A percentile compares a stretch with the other conserved stretches of the same genome.
phyloP scores from a whole-genome alignment of 2,113 vertebrate species.

The Chiloscyllium plagiosum region DNA sequence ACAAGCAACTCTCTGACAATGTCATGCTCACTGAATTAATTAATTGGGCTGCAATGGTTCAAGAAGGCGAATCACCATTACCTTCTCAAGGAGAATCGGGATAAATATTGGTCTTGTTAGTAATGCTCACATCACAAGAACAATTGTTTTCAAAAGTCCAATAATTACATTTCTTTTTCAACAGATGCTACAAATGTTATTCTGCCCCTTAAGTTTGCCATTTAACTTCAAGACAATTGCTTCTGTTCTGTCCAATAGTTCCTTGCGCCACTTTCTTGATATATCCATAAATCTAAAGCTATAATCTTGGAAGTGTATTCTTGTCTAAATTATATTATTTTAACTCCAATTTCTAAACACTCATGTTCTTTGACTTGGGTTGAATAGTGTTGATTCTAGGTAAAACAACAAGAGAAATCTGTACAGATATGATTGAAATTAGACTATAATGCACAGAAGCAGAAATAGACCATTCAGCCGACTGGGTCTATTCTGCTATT shows the following conservation, averaged over 20 bases:
- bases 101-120: too few species aligned
- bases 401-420: not conserved
- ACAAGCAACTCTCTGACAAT: too few species aligned
- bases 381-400: not conserved
- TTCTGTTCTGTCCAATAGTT: not conserved
- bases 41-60: too few species aligned
- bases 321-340: not conserved
- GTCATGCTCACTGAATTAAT: too few species aligned
- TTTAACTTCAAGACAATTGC: not conserved
- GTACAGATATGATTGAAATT: not conserved
- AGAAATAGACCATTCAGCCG: too few species aligned
- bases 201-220: not conserved
- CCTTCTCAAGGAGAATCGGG: too few species aligned
- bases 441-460: too few species aligned
- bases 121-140: too few species aligned
- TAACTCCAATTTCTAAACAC: not conserved
- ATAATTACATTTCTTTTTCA: not conserved
- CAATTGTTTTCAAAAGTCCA: too few species aligned
- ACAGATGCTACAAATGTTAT: not conserved
- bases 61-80: too few species aligned
- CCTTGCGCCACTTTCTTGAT: not conserved
- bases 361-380: not conserved
- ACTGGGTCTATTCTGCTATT: too few species aligned
- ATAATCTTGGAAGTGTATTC: not conserved
- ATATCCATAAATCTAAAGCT: not conserved